Conservation (phyloP, 2,797 vertebrate genomes). For the Malurus splendens region DNA sequence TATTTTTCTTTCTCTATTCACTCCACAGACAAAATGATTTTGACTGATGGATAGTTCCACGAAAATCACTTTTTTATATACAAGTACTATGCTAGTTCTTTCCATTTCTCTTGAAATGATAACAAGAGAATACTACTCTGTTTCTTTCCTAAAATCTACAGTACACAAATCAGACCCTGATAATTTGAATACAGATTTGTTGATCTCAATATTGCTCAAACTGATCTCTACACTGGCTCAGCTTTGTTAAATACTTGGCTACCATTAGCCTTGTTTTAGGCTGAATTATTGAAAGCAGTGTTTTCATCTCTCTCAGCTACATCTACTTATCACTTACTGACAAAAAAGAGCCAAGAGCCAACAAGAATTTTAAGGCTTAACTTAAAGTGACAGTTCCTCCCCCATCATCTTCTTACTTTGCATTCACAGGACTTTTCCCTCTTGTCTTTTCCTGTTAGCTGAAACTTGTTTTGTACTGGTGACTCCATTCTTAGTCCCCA, state of each 20-base stretch:
- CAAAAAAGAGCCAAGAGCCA: not conserved
- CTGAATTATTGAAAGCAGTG: not conserved
- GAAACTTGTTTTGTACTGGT: not conserved
- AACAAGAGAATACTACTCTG: not conserved
- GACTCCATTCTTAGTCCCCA: not conserved
- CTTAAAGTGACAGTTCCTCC: not conserved
- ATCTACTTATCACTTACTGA: not conserved
- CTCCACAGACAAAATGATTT: not conserved
- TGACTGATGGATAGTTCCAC: not conserved
- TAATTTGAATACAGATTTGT: not conserved
- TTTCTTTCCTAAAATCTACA: not conserved
- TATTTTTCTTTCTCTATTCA: not conserved
- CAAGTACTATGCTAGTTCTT: not conserved
- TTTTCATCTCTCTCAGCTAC: not conserved
- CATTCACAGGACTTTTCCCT: not conserved
- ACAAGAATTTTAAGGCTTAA: not conserved
- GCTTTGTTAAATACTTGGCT: not conserved
- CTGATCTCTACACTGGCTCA: not conserved
- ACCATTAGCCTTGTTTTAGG: not conserved
- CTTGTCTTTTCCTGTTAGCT: not conserved
- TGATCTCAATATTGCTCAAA: not conserved
- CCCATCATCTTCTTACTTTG: not conserved
- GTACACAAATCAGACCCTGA: not conserved
- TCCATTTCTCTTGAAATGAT: not conserved
- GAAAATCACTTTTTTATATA: not conserved